Evolutionary conservation across 2,797 vertebrate genomes (phyloP), one percentile per base, ranked within the genome.

Genomic region (Threskiornis aethiopicus): DNA sequence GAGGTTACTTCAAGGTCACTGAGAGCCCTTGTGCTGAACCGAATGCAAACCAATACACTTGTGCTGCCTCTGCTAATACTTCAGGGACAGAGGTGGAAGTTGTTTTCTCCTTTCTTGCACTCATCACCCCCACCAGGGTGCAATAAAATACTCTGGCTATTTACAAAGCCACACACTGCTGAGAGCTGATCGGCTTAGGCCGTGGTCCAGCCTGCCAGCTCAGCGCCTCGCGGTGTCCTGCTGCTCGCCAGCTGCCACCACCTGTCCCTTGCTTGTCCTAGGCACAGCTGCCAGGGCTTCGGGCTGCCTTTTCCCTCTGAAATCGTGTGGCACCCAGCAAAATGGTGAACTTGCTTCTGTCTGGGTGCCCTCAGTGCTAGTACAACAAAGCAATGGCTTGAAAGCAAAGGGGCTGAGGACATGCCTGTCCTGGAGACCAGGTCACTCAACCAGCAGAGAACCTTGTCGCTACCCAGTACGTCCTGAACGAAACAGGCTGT

Each of bases 241-340:
- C 65, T 78, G 77, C 54, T 86, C 49, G 22, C 35, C 78, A 44
- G 35, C 13, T 35, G 35, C 37, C 62, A 58, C 41, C 33, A 5
- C 19, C 47, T 9, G 31, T 44, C 54, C 49, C 35, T 46, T 4
- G 2, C 46, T 49, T 46, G 31, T 39, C 54, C 37, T 4, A 9
- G 49, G 22, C 46, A 20, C 1, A 0, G 47, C 66, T 41, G 49
- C 25, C 3, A 1, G 39, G 16, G 3, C 0, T 21, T 33, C 3
- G 0, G 31, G 35, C 39, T 82, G 49, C 42, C 54, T 19, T 42
- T 69, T 29, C 42, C 35, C 44, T 39, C 49, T 7, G 33, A 54
- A 67, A 42, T 5, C 42, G n/a, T n/a, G 54, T 2, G 8, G 67
- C 19, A 37, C 24, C 37, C 44, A 18, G 24, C 22, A 55, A 47